Conservation (phyloP, 1,140 invertebrate genomes). For the Schlechtendalia chinensis region DNA sequence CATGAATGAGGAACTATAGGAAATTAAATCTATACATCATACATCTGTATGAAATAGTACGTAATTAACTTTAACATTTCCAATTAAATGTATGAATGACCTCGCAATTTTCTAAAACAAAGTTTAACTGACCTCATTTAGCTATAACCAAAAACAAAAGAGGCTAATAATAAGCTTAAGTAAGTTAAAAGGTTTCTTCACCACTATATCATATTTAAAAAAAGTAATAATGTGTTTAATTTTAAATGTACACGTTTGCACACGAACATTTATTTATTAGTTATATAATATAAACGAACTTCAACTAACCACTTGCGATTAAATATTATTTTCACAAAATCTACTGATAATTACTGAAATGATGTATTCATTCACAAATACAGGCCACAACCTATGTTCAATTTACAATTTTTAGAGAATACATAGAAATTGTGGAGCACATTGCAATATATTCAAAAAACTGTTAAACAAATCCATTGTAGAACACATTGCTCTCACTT, state of each 20-base stretch:
- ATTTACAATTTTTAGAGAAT: no score
- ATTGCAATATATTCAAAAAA: no score
- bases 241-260: neutral
- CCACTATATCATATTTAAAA: slow-evolving; percentile 4
- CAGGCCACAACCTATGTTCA: no score
- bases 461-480: no score
- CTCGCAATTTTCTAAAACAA: neutral
- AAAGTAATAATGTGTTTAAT: neutral
- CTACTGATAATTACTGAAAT: no score
- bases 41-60: neutral
- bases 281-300: no score
- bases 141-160: neutral
- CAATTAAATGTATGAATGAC: neutral
- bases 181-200: slow-evolving; percentile 24
- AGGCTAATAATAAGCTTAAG: slow-evolving; percentile 20
- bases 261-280: no score
- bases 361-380: no score
- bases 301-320: no score
- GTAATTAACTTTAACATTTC: neutral
- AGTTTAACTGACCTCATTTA: neutral
- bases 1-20: neutral
- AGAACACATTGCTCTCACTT: no score
- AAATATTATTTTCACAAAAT: no score
- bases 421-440: no score
- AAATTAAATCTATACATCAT: neutral